Evolutionary conservation across 2,888 invertebrate species (phyloP), one percentile per base, ranked within the genome.

Genomic region (Parnassius glacialis): DNA sequence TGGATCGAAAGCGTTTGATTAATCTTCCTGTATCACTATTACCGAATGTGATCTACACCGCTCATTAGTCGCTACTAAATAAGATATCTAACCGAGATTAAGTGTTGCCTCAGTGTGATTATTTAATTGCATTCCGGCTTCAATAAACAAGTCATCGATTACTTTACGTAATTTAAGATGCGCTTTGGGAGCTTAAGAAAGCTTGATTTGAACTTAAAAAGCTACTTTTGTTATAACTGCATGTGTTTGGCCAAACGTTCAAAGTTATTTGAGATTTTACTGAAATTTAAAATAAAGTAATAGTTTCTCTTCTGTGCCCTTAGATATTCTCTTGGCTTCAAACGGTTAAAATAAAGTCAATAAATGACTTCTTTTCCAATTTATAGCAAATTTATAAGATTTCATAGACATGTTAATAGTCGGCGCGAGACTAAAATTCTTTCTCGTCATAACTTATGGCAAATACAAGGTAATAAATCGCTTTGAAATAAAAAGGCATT

Each of bases 41-140:
- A 90, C 84, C 78, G 75, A 82, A 83, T 80, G 85, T 90, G 90
- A 90, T 89, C 85, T 89, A 90, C 83, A 85, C 72, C 74, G 75
- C 86, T 89, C 89, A 90, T 91, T 90, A 91, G 83, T 82, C 85
- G 74, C 80, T 79, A 81, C 83, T 81, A 87, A 91, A 89, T 91
- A 85, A 90, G 86, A 89, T 85, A 87, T 90, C 83, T 80, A 76
- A 79, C 64, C 73, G 78, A 87, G 86, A 90, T 90, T 87, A 85
- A 90, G 81, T 78, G 80, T 71, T 76, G 74, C 73, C 77, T 73
- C 67, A 72, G 73, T 73, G 74, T 85, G 79, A 87, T 90, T 87
- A 89, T 87, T 87, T 90, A 85, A 90, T 88, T 87, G 80, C 86
- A 85, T 89, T 87, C 84, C 82, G 73, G 72, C 70, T 76, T 79